Percentiles rank a stretch among this genome's conserved stretches.
Conservation (phyloP, 2,888 invertebrate genomes). For the Arrhopalites spinosus region DNA sequence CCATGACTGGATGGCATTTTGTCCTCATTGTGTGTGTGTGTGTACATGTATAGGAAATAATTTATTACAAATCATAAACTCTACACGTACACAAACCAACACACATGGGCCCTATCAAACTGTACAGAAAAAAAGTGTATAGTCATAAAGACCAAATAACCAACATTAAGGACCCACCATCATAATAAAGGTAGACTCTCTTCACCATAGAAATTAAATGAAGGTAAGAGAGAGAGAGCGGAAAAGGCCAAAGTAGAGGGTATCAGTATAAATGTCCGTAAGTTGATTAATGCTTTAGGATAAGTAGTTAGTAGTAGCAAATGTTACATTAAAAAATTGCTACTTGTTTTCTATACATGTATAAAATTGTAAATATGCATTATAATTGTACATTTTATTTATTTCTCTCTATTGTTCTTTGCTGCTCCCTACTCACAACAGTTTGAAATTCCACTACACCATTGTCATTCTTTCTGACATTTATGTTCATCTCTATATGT, state of each 20-base stretch:
- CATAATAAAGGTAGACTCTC: too few species aligned
- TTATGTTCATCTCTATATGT: slow-evolving; percentile 12
- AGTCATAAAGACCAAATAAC: too few species aligned
- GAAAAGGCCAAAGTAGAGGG: background rate
- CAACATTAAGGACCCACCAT: too few species aligned
- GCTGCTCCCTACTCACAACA: background rate
- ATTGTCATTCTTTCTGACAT: slow-evolving; percentile 13
- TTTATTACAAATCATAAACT: slow-evolving; percentile 32
- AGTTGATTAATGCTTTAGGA: slow-evolving; percentile 19
- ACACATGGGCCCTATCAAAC: background rate
- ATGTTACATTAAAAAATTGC: slow-evolving; percentile 21
- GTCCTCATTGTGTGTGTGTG: background rate
- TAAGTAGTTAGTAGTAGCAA: slow-evolving; percentile 12
- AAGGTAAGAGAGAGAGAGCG: background rate
- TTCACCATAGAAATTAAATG: background rate
- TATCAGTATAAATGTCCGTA: slow-evolving; percentile 20
- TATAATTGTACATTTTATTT: background rate
- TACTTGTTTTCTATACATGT: background rate
- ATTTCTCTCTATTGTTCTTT: background rate
- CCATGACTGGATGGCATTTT: background rate
- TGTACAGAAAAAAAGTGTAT: too few species aligned
- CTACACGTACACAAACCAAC: background rate
- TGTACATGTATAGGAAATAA: slow-evolving; percentile 6
- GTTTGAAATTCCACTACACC: slow-evolving; percentile 22
- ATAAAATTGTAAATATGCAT: too few species aligned